Base-by-base conservation (phyloP, 1,140 invertebrate genomes). In the Hyposmocoma kahamanoa region DNA sequence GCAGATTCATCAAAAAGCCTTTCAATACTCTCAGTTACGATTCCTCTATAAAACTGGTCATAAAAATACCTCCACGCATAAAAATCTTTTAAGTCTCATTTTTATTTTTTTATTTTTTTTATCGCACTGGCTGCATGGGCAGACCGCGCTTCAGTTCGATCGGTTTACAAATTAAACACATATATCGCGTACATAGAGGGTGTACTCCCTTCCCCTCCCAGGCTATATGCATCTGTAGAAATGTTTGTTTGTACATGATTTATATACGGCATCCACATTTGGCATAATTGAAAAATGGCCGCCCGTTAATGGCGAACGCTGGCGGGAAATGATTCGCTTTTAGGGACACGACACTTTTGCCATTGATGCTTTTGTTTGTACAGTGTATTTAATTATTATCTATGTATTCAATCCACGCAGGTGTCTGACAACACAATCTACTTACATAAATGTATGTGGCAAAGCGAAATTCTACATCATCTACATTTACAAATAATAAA, bases 221-320 rank as follows among this genome's bases (percentile, higher is more conserved):
- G 47, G 50, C 60, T 56, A 62, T 60, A 53, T 59, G 59, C 51
- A 59, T 56, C 48, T 59, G 55, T 65, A 64, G 59, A 53, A 67
- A 62, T 51, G 30, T 36, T 26, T 36, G 32, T 36, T 36, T 36
- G 32, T 36, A 63, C 59, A 75, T 77, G 75, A 80, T 81, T 77
- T 80, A 78, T 71, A 64, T 69, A 70, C 69, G 67, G 48, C 62
- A 63, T 67, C 72, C 61, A 78, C 77, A 84, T 84, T 84, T 84
- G 68, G 72, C 60, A 75, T 84, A 84, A 84, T 81, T 84, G 80
- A 81, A 84, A 84, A 84, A 84, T 79, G 80, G 77, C 73, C 54
- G 53, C 38, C 36, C 50, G 62, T 53, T 79, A 76, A 80, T 80
- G 72, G 67, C 52, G 49, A 3, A 21, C 18, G 3, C 13, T 11